Evolutionary conservation across 2,113 vertebrate genomes (phyloP), one percentile per base, ranked within the genome.

Genomic region (Glaucomys volans): DNA sequence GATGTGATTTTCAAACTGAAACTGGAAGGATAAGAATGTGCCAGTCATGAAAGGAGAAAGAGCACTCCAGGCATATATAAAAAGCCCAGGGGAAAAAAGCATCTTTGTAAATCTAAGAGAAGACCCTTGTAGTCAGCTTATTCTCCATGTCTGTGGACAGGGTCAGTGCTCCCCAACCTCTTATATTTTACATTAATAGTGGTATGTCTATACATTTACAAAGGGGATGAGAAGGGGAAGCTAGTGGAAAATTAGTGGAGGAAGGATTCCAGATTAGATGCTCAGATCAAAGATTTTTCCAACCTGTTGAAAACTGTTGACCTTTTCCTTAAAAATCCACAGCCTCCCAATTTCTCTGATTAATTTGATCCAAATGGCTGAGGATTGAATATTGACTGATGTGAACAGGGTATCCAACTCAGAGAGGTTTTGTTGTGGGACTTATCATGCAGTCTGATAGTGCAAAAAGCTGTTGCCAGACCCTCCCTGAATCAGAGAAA

Each of bases 111-210:
- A 69, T 64, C 75, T 37, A 57, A 74, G 44, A 72, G 37, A 57
- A 54, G 42, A 20, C 18, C 10, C 10, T 1, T 72, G n/a, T 52
- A 35, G 74, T 42, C 18, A 32, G 32, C 28, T 14, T 16, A 35
- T 87, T 81, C 30, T 87, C 52, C 59, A 6, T 18, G 17, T 47
- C 54, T 47, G 12, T 32, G 42, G 67, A 22, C 47, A 52, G 8
- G 5, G 22, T 9, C 71, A 87, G 8, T 0, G 1, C 1, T 20
- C 11, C 30, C 6, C 32, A 35, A 5, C 37, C 32, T n/a, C n/a
- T 96, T 18, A 71, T 35, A 90, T 96, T 87, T 74, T 87, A 83
- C 8, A 67, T 35, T 79, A 80, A 32, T 32, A 18, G n/a, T 83
- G 47, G 28, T 47, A 44, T 91, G 20, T 4, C 18, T 54, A 32